Conservation (phyloP, 2,888 invertebrate species). For the Apamea crenata region DNA sequence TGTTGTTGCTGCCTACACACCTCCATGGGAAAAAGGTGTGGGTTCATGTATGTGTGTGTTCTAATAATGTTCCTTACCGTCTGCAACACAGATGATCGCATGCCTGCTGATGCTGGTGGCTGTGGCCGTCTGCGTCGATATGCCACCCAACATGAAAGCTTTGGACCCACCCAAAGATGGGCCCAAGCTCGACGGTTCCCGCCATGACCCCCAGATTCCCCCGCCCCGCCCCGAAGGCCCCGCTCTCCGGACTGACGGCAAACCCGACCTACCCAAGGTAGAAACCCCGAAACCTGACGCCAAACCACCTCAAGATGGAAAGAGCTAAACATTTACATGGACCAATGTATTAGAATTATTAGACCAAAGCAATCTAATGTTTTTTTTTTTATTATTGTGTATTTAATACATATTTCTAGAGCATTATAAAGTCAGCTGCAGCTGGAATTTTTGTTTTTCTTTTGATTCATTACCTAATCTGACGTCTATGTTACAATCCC, state of each 20-base stretch:
- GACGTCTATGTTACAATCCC: background rate
- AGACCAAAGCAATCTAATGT: slow-evolving; percentile 43
- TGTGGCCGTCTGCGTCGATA: slow-evolving; percentile 72
- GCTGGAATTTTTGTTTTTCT: slow-evolving; percentile 24
- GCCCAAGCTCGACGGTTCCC: slow-evolving; percentile 51
- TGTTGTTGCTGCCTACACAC: background rate
- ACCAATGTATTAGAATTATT: slow-evolving; percentile 16
- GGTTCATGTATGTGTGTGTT: background rate
- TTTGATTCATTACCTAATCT: background rate
- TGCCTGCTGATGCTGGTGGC: slow-evolving; percentile 80
- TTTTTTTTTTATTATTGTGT: slow-evolving; percentile 28
- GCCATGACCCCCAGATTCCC: slow-evolving; percentile 54
- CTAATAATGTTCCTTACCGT: background rate
- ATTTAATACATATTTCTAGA: slow-evolving; percentile 52
- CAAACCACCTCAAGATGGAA: slow-evolving; percentile 70
- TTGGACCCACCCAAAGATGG: slow-evolving; percentile 73
- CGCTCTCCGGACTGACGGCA: slow-evolving; percentile 50
- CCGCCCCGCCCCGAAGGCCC: slow-evolving; percentile 36
- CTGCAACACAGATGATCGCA: slow-evolving; percentile 73
- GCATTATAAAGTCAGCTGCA: slow-evolving; percentile 78
- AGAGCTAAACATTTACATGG: slow-evolving; percentile 51
- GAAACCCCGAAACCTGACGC: slow-evolving; percentile 61
- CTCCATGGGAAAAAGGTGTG: background rate
- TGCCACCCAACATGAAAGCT: slow-evolving; percentile 69
- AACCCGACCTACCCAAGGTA: slow-evolving; percentile 45